These are phyloP conservation scores for Artemia franciscana DNA, from an alignment of 1,140 invertebrate genomes.

Conservation along the genomic window DNA sequence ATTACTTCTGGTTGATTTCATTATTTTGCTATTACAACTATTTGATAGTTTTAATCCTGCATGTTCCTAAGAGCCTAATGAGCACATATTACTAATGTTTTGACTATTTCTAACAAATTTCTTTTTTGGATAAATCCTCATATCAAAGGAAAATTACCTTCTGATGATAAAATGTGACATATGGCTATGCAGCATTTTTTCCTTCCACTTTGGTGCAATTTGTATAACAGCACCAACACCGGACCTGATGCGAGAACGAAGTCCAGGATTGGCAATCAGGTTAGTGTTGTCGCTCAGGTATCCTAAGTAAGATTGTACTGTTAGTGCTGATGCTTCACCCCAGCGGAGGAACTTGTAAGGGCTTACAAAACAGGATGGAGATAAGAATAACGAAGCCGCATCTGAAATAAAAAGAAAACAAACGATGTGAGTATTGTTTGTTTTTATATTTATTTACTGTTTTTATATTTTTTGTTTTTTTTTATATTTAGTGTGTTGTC, in stretches of 20 bases:
- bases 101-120: too few relatives aligned
- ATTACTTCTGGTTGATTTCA: too few relatives aligned
- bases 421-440: too few relatives aligned
- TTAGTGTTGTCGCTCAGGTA: slow-evolving; percentile 60
- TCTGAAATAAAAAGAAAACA: slow-evolving; percentile 24
- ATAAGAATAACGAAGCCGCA: slow-evolving; percentile 50
- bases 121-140: too few relatives aligned
- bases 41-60: too few relatives aligned
- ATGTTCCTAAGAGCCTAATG: too few relatives aligned
- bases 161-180: slow-evolving; percentile 57
- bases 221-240: slow-evolving; percentile 52
- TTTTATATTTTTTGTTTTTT: too few relatives aligned
- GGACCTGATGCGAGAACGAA: slow-evolving; percentile 40
- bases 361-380: slow-evolving; percentile 36
- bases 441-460: too few relatives aligned
- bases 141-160: too few relatives aligned
- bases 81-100: too few relatives aligned
- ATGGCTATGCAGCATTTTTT: slow-evolving; percentile 37
- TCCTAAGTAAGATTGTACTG: slow-evolving; percentile 54
- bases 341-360: slow-evolving; percentile 39
- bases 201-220: slow-evolving; percentile 46
- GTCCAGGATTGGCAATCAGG: slow-evolving; percentile 43
- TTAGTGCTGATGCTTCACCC: slow-evolving; percentile 32
- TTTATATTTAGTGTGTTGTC: too few relatives aligned
- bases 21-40: too few relatives aligned